Conservation (phyloP, 2,888 invertebrate species). For the Keiferia lycopersicella region DNA sequence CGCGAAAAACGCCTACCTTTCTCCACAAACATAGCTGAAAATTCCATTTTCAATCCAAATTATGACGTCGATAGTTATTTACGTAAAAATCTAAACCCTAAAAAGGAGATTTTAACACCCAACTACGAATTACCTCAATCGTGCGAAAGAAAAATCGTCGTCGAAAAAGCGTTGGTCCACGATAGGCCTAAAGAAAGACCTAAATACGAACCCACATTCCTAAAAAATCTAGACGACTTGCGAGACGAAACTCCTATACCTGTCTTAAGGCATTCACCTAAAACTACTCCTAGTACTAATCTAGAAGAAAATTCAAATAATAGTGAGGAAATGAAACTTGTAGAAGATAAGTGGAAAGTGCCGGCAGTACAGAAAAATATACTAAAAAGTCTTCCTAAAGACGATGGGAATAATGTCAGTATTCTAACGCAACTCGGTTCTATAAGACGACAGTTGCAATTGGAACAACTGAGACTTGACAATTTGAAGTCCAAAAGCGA, state of each 20-base stretch:
- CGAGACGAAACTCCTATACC: constrained; percentile 80
- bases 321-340: constrained; percentile 63
- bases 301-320: constrained; percentile 48
- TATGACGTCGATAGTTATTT: constrained; percentile 71
- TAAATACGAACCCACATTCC: constrained; percentile 37
- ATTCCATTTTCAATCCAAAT: constrained; percentile 62
- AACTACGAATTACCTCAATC: constrained; percentile 42
- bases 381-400: constrained; percentile 68
- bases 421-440: constrained; percentile 86
- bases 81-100: constrained; percentile 63
- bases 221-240: constrained; percentile 33
- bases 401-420: constrained; percentile 74
- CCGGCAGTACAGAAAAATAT: constrained; percentile 85
- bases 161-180: constrained; percentile 51
- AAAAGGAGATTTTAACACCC: constrained; percentile 1
- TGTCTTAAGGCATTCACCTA: constrained; percentile 79
- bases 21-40: constrained; percentile 74
- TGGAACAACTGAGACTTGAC: constrained; percentile 83
- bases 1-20: constrained; percentile 53
- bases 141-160: constrained; percentile 37
- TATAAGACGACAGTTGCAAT: constrained; percentile 84
- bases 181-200: constrained; percentile 39
- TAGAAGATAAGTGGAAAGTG: constrained; percentile 78
- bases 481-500: constrained; percentile 57
- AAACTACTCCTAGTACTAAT: constrained; percentile 24